Conservation (phyloP, 2,888 invertebrate genomes). For the Oxyscelio sp. region DNA sequence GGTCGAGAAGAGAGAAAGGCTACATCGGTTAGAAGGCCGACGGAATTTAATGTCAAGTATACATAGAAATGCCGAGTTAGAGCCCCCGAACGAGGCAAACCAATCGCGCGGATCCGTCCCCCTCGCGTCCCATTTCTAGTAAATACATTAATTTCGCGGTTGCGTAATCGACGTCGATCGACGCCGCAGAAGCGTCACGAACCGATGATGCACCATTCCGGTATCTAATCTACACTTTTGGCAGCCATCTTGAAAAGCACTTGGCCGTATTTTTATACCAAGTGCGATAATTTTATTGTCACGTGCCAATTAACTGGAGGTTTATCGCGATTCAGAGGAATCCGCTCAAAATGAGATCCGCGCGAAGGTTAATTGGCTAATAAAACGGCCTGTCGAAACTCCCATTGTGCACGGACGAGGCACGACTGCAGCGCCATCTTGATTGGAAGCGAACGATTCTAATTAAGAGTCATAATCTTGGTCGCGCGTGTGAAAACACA, state of each 20-base stretch:
- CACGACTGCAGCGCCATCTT: constrained; percentile 16
- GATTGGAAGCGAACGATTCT: not conserved
- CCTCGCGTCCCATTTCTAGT: constrained; percentile 69
- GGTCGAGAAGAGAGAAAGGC: constrained; percentile 86
- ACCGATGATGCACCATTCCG: constrained; percentile 74
- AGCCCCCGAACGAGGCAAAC: constrained; percentile 80
- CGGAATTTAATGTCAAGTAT: constrained; percentile 88
- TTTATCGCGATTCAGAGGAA: constrained; percentile 14
- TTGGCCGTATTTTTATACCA: constrained; percentile 53
- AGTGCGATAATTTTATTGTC: constrained; percentile 36
- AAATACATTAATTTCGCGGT: constrained; percentile 75
- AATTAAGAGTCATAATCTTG: not conserved
- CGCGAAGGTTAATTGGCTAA: not conserved
- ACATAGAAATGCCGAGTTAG: constrained; percentile 79
- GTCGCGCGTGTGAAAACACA: no score
- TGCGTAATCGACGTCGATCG: constrained; percentile 66
- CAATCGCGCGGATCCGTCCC: constrained; percentile 77
- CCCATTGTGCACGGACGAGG: no score
- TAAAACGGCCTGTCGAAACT: not conserved
- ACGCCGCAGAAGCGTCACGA: constrained; percentile 78
- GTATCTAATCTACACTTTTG: constrained; percentile 87
- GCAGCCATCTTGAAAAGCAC: constrained; percentile 86
- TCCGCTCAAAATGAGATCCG: not conserved
- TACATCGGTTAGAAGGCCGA: constrained; percentile 84
- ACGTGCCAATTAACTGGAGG: constrained; percentile 20